Conservation (phyloP, 2,888 invertebrate species). For the Apamea anceps region DNA sequence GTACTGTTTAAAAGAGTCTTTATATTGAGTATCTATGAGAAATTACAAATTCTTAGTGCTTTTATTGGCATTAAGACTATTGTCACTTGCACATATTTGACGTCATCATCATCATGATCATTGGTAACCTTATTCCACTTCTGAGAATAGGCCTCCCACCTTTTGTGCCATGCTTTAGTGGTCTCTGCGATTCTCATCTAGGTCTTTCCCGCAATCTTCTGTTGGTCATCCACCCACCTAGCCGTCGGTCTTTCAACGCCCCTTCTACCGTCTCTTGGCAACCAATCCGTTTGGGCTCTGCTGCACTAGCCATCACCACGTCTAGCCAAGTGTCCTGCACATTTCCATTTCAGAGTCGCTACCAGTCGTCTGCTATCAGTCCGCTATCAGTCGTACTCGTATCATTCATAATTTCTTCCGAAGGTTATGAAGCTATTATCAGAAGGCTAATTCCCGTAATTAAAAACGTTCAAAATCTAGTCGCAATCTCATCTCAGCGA, state of each 20-base stretch:
- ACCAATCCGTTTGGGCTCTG: background rate
- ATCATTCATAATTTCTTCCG: background rate
- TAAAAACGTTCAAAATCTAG: too few relatives aligned
- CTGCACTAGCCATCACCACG: background rate
- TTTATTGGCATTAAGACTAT: background rate
- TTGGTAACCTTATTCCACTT: background rate
- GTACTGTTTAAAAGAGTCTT: background rate
- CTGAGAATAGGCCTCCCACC: background rate
- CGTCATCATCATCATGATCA: background rate
- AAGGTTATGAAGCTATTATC: background rate
- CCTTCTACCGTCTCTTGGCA: background rate
- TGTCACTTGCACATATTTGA: background rate
- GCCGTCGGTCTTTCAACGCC: background rate
- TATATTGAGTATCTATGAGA: background rate
- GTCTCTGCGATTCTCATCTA: background rate
- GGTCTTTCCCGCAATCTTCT: background rate
- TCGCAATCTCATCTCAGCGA: too few relatives aligned
- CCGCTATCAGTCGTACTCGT: too few relatives aligned
- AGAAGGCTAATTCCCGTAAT: too few relatives aligned
- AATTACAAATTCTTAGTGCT: background rate
- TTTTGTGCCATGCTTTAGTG: background rate
- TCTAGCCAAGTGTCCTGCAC: background rate
- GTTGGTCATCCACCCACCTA: background rate
- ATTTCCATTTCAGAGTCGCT: background rate
- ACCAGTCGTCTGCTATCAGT: too few relatives aligned